Evolutionary conservation across 2,797 vertebrate genomes (phyloP).

Genomic region (Gymnothorax javanicus): DNA sequence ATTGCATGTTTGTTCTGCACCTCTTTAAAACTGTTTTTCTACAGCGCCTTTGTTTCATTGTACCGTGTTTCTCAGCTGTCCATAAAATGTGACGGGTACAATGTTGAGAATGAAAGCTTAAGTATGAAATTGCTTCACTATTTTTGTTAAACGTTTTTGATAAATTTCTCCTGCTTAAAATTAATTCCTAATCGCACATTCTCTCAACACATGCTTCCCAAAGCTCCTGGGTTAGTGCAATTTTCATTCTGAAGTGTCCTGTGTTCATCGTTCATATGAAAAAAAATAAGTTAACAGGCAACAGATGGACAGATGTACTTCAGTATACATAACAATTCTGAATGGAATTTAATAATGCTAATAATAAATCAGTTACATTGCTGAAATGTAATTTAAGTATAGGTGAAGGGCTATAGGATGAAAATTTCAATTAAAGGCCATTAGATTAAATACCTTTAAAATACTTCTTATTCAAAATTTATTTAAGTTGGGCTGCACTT

Average conservation of each 20-base stretch:
- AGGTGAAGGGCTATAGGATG: not conserved
- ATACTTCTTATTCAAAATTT: not conserved
- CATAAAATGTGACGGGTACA: not conserved
- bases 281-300: not conserved
- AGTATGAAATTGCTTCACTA: not conserved
- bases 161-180: not conserved
- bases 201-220: not conserved
- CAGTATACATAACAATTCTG: not conserved
- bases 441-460: not conserved
- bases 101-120: not conserved
- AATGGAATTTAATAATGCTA: not conserved
- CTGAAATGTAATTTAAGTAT: not conserved
- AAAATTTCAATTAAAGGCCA: not conserved
- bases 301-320: not conserved
- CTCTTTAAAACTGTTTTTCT: not conserved
- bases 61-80: not conserved
- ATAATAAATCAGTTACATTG: not conserved
- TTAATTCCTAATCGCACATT: not conserved
- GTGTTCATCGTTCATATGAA: not conserved
- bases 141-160: not conserved
- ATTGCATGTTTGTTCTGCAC: not conserved
- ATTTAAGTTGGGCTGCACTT: too few relatives aligned
- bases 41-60: not conserved
- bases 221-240: not conserved
- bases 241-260: not conserved